These are phyloP conservation scores for Pomatostomus ruficeps DNA, from an alignment of 2,113 vertebrate species.

Conservation along the genomic window DNA sequence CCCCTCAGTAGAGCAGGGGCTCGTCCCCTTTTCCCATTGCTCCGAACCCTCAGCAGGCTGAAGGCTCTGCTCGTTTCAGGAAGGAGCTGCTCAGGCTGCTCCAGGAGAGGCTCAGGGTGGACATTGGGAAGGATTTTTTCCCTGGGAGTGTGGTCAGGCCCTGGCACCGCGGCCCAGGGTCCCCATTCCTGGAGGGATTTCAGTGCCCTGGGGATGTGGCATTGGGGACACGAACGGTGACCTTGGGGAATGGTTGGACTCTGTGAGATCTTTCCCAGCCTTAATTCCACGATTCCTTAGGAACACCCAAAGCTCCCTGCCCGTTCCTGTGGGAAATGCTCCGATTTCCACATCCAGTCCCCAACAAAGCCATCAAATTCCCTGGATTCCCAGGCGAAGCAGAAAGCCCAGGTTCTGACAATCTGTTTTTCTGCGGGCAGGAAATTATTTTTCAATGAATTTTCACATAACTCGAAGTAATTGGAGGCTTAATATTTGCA, in stretches of 20 bases:
- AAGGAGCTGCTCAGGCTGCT: accelerated
- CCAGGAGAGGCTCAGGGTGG: accelerated
- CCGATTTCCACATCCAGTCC: accelerated
- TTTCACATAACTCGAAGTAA: background rate
- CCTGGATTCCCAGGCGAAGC: background rate
- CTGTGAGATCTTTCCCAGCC: background rate
- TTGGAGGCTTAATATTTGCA: background rate
- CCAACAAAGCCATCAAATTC: background rate
- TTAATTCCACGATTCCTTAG: background rate
- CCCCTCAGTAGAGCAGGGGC: accelerated
- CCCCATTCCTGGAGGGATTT: background rate
- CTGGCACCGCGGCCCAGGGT: background rate
- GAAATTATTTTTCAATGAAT: background rate
- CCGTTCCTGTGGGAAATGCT: accelerated
- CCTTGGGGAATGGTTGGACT: background rate
- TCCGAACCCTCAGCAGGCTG: accelerated
- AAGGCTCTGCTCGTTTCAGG: accelerated
- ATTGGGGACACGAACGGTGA: background rate
- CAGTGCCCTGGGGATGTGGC: accelerated
- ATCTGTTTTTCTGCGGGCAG: background rate
- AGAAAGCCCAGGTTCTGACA: background rate
- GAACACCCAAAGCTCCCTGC: background rate
- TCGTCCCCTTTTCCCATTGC: accelerated
- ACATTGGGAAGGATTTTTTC: background rate
- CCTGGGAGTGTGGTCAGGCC: accelerated